Base-by-base conservation (phyloP, 2,888 invertebrate genomes). In the Crematogaster levior region DNA sequence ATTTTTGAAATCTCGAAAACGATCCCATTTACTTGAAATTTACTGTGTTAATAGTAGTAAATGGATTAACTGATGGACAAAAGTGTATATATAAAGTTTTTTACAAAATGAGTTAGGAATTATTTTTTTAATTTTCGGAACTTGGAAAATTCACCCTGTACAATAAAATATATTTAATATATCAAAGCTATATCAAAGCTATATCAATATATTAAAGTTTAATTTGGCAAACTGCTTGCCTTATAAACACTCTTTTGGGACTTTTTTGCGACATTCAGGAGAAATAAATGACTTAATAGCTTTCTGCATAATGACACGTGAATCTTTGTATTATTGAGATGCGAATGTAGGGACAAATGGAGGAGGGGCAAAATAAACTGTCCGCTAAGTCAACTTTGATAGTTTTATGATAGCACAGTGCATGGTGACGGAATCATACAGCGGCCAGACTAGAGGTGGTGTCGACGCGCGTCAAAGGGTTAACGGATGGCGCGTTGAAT, bases 381-480 rank as follows among this genome's bases (percentile, higher is more conserved):
- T 18, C 18, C 15, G 7, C 15, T n/a, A 10, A 27, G 4, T 46
- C 1, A 53, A 21, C 30, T 30, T 30, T 27, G 18, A 65, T 53
- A 66, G 18, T 15, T 51, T 7, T 2, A 6, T 18, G 24, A n/a
- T 27, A 37, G 30, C 15, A 34, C n/a, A n/a, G n/a, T 12, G 34
- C 6, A n/a, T 15, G 21, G 18, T 37, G n/a, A 51, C 12, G 5
- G 40, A 53, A 56, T 66, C 10, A 65, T 15, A 9, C 46, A 18
- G 12, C 34, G 21, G 18, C 15, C 51, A 21, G 21, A 9, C 43
- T 40, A 18, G 43, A 65, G 40, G 15, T 21, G 12, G 15, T 21
- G 27, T 27, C 6, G 66, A 40, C 77, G 9, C 37, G 43, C 30
- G 21, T 68, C 68, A 79, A 79, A 74, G 37, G 18, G 46, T 48